These are phyloP conservation scores for Tetramorium parvispinum DNA, from an alignment of 1,140 invertebrate species.

Conservation along the genomic window DNA sequence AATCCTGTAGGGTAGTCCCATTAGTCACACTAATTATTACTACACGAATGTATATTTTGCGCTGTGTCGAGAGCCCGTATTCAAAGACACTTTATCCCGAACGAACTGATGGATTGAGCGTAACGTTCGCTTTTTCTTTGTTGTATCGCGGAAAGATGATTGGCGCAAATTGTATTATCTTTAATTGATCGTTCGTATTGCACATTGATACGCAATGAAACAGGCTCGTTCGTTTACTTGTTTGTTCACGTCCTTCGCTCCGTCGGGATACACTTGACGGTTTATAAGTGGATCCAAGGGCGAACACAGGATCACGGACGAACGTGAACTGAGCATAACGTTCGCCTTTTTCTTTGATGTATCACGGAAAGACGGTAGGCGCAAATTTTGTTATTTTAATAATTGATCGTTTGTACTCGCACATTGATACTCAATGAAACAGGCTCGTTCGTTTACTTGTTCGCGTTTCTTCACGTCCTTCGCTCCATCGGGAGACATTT, in stretches of 20 bases:
- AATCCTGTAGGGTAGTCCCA: background rate
- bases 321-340: background rate
- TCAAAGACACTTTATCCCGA: background rate
- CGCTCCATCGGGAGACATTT: no score
- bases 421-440: no score
- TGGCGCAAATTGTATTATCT: background rate
- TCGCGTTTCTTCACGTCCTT: no score
- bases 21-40: constrained; percentile 55
- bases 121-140: background rate
- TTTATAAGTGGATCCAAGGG: background rate
- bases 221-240: no score
- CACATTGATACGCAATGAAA: no score
- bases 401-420: background rate
- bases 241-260: no score
- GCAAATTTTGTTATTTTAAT: background rate
- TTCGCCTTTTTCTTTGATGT: background rate
- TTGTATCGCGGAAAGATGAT: background rate
- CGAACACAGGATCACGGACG: background rate
- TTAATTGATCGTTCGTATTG: background rate
- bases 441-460: no score
- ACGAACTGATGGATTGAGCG: background rate
- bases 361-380: background rate
- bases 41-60: constrained; percentile 50
- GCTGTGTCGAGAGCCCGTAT: constrained; percentile 17
- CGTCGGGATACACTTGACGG: no score